Base-by-base conservation (phyloP, 2,888 invertebrate species). In the Sepiola atlantica region DNA sequence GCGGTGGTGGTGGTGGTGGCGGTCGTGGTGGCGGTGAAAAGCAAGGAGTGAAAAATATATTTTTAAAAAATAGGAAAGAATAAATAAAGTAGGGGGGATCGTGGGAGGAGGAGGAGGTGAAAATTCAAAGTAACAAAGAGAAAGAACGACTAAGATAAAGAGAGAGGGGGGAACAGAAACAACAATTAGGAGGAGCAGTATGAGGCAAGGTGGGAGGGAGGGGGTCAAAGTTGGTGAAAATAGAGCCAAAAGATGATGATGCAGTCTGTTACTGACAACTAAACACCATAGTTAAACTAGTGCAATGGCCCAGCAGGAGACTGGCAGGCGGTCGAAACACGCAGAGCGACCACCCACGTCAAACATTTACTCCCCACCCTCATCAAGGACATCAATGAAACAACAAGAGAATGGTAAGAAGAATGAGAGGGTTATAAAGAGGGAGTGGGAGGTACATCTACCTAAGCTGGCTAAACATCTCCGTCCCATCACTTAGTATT, bases 251-350 rank as follows among this genome's bases (percentile, higher is more conserved):
- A 55, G 54, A 18, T 92, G 35, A n/a, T 45, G 55, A n/a, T 92
- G 35, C 55, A n/a, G 35, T 55, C 92, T 92, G 92, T 92, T 55
- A 55, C 92, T 92, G 92, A 92, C 92, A 92, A 92, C 45, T 92
- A 92, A 92, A 55, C 92, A 92, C 54, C 54, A 55, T 92, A 55
- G 35, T 92, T 92, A 55, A 92, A 92, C 92, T 92, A 92, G 92
- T 92, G 92, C 92, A 92, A 21, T 92, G n/a, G 55, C 45, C 55
- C 55, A 45, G 92, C 32, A 77, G 77, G 77, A 77, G 77, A n/a
- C 77, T 77, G 77, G 77, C 77, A 77, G 77, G 77, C 77, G 77
- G 77, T 77, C 77, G 77, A 77, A 77, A n/a, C 77, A 77, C 77
- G 77, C 77, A n/a, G 77, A 14, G 77, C 77, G 77, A 77, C 77